phyloP scores from a whole-genome alignment of 2,113 vertebrate genomes.

The Cyphomyrus plagiostoma region DNA sequence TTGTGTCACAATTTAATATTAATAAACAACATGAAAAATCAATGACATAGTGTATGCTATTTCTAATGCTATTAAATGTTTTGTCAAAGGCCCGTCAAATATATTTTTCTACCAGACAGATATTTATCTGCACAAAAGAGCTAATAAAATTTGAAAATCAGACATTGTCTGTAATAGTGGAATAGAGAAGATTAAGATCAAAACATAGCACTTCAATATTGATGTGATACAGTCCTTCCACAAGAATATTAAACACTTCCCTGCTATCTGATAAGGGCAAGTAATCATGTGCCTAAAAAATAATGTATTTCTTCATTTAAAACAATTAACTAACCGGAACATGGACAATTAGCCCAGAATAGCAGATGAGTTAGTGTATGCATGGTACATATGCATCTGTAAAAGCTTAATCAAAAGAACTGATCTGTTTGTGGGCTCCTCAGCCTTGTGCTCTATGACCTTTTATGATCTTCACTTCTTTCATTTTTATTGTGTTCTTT shows the following conservation, averaged over 20 bases:
- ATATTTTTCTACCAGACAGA: background rate
- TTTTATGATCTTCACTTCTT: background rate
- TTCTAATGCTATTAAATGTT: background rate
- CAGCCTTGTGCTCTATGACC: background rate
- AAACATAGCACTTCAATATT: constrained; percentile 40
- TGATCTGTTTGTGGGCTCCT: background rate
- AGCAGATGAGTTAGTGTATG: background rate
- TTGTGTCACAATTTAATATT: background rate
- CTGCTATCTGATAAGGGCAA: constrained; percentile 55
- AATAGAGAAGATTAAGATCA: constrained; percentile 32
- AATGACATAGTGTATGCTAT: background rate
- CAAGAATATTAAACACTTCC: constrained; percentile 56
- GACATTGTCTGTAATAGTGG: constrained; percentile 21
- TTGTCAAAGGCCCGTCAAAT: background rate
- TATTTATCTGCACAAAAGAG: constrained; percentile 29
- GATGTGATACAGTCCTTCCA: constrained; percentile 34
- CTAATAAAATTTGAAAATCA: constrained; percentile 24
- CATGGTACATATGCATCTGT: background rate
- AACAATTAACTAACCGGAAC: background rate
- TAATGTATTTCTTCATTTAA: background rate
- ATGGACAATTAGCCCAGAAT: background rate
- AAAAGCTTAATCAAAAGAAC: background rate
- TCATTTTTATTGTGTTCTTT: background rate
- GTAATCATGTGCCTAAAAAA: constrained; percentile 49
- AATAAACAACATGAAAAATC: background rate